Base-by-base conservation (phyloP, 2,113 vertebrate species). In the Rhinoptilus africanus region DNA sequence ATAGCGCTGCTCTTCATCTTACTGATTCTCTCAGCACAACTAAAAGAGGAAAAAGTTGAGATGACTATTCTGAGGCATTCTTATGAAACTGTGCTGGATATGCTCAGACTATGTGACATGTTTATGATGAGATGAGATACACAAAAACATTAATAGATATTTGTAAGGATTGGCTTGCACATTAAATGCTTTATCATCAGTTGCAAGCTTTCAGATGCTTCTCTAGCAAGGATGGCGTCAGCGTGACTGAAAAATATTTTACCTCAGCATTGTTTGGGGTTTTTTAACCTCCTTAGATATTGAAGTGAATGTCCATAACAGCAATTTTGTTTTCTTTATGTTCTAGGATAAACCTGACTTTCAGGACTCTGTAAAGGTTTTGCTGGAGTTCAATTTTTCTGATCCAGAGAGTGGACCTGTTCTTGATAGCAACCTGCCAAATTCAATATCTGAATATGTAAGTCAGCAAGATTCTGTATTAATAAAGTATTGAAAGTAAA, bases 291-390 rank as follows among this genome's bases (percentile, higher is more conserved):
- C 24, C 24, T 50, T 67, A 66, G 24, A 27, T 69, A 48, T 6
- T 21, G 43, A 85, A 63, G 6, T 71, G 56, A 43, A 64, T 56
- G 54, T 67, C 30, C 14, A 7, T 89, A 92, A 96, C 51, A 92
- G 45, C 20, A 85, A 6, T 91, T 81, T 84, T 96, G 2, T 95
- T 60, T 90, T 75, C 74, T 84, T 93, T 54, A 37, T 94, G 7
- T 91, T 91, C 23, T 97, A 99, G 99, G 98, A 98, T 66, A 99
- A 98, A n/a, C 98, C 98, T 91, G 99, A 99, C 95, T 99, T 99
- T 96, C 98, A 98, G 77, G 98, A 99, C 83, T 98, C 99, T 4
- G 98, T 99, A 82, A 98, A 99, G 97, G 97, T 99, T 91, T 98
- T 98, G 69, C 91, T 99, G 94, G 98, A 99, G 83, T 99, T 99